Evolutionary conservation across 1,140 invertebrate genomes (phyloP).

Genomic region (Atta cephalotes): DNA sequence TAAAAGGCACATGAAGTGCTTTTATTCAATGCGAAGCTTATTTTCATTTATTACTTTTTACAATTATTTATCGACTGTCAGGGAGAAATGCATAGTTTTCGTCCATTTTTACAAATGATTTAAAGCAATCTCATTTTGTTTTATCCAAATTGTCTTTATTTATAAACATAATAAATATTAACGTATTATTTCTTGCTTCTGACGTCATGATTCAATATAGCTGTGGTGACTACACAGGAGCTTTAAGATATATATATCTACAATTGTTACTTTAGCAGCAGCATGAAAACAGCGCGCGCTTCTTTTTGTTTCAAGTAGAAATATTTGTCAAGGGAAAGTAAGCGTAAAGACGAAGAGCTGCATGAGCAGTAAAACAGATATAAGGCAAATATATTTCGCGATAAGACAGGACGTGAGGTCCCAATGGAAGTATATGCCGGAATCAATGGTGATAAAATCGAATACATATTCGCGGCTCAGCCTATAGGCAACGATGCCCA

Average conservation of each 20-base stretch:
- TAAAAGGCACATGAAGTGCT: too few relatives aligned
- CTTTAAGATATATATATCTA: neutral
- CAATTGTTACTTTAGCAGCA: neutral
- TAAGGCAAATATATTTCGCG: neutral
- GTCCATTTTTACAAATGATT: too few relatives aligned
- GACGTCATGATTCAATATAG: too few relatives aligned
- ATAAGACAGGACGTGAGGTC: neutral
- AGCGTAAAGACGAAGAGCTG: neutral
- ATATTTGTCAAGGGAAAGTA: constrained; percentile 1
- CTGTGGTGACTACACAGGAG: too few relatives aligned
- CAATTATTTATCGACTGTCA: too few relatives aligned
- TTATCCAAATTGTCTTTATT: too few relatives aligned
- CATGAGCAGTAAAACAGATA: constrained; percentile 17
- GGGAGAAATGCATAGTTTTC: too few relatives aligned
- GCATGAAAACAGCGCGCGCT: neutral
- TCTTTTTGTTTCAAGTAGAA: constrained; percentile 15
- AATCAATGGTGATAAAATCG: constrained; percentile 54
- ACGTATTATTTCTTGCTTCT: too few relatives aligned
- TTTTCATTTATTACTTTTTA: too few relatives aligned
- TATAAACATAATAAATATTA: too few relatives aligned
- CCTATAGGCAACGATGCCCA: constrained; percentile 1
- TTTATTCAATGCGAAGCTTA: too few relatives aligned
- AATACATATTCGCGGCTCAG: constrained; percentile 46
- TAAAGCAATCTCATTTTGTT: too few relatives aligned
- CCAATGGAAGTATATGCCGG: constrained; percentile 24